These are phyloP conservation scores for Drosophila fungiperda DNA, from an alignment of 2,888 invertebrate genomes.

Conservation along the genomic window DNA sequence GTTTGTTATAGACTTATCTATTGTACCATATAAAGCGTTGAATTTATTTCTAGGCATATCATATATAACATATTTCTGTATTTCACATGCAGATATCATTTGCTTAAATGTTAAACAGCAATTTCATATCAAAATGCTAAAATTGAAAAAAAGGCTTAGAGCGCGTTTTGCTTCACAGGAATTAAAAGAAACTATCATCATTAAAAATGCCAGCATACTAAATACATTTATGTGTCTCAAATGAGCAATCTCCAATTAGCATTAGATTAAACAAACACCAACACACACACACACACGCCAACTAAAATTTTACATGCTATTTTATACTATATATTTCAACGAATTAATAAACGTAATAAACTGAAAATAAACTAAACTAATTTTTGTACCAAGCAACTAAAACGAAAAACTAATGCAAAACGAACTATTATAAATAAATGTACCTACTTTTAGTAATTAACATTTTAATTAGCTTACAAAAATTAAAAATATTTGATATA, in stretches of 20 bases:
- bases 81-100: constrained; percentile 61
- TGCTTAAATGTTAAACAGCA: constrained; percentile 54
- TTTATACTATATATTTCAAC: constrained; percentile 64
- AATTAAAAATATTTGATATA: constrained; percentile 27
- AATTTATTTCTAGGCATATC: constrained; percentile 79
- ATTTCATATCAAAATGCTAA: constrained; percentile 67
- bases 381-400: constrained; percentile 70
- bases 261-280: constrained; percentile 41
- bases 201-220: constrained; percentile 28
- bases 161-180: constrained; percentile 42
- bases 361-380: constrained; percentile 40
- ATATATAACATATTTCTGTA: constrained; percentile 61
- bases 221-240: constrained; percentile 54
- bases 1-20: constrained; percentile 65
- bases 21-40: constrained; percentile 62
- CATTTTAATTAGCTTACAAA: constrained; percentile 50
- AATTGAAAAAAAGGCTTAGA: constrained; percentile 43
- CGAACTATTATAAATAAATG: constrained; percentile 34
- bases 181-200: constrained; percentile 20
- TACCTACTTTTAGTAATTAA: constrained; percentile 60
- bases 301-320: constrained; percentile 66
- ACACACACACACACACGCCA: constrained; percentile 44
- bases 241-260: constrained; percentile 70
- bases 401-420: constrained; percentile 32
- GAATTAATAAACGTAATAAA: constrained; percentile 34